Evolutionary conservation across 2,113 vertebrate species (phyloP).

Genomic region (Propithecus coquereli): DNA sequence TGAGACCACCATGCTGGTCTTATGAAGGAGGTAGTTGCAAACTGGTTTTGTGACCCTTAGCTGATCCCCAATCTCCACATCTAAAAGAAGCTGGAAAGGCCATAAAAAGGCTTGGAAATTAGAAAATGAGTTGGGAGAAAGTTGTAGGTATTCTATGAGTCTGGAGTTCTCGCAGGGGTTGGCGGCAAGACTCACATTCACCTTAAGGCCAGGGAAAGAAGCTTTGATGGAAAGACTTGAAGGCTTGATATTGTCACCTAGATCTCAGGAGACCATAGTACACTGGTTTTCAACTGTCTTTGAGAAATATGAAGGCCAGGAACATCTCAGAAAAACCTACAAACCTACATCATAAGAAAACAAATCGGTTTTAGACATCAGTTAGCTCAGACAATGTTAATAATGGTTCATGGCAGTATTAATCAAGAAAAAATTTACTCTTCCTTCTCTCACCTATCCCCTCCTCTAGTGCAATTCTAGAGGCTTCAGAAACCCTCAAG

Average conservation of each 20-base stretch:
- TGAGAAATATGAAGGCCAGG: neutral
- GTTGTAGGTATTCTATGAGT: neutral
- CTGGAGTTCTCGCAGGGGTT: neutral
- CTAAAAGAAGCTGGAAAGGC: neutral
- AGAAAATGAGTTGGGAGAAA: neutral
- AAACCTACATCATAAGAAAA: neutral
- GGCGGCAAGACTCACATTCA: neutral
- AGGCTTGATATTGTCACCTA: neutral
- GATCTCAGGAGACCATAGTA: neutral
- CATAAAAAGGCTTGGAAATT: slow-evolving; percentile 11
- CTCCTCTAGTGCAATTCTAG: neutral
- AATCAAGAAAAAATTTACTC: neutral
- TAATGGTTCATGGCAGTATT: neutral
- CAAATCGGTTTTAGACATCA: neutral
- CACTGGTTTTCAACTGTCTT: neutral
- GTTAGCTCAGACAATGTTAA: neutral
- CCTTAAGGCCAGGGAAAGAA: neutral
- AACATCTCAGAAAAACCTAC: neutral
- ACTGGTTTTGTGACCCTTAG: slow-evolving; percentile 39
- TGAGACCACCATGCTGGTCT: slow-evolving; percentile 36
- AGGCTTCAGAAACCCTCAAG: neutral
- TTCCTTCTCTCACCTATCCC: neutral
- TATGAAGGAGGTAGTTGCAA: slow-evolving; percentile 12
- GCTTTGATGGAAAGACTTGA: neutral
- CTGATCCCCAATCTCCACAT: neutral